Base-by-base conservation (phyloP, 2,113 vertebrate species). In the Pithys albifrons region DNA sequence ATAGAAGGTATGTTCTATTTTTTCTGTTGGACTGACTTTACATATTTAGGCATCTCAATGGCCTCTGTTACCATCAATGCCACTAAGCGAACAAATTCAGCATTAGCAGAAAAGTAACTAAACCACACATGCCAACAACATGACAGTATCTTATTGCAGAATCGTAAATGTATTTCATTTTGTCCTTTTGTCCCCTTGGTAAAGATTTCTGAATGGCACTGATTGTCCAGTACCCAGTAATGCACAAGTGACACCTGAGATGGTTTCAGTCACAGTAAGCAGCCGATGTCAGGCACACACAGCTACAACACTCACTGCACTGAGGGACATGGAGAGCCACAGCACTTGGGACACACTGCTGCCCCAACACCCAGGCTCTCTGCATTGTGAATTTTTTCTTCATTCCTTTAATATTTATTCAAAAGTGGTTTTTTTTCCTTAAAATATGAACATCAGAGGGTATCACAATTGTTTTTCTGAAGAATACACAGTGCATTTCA, bases 1-100 rank as follows among this genome's bases (percentile, higher is more conserved):
- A 87, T 78, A 58, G 4, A 1, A 84, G 76, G 82, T 78, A 90
- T 92, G 91, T 66, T 92, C 76, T 62, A 41, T 66, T 72, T 91
- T 91, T 95, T 92, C 86, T 91, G 86, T 62, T 88, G 83, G 70
- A 65, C 73, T 86, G 70, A 91, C 41, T 70, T 96, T 91, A 96
- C 79, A 77, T 93, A 96, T 81, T 90, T 72, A 75, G 76, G 89
- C 89, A 92, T 54, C 65, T 25, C 72, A 39, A 52, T 75, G 90
- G 85, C 88, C 95, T 96, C 74, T 93, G 89, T 91, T 91, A 95
- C 88, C 46, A 48, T 1, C 78, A 41, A 84, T 66, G 88, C 73
- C 80, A 91, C 83, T 39, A 76, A 84, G 66, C 51, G 94, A 94
- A 92, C 55, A 91, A 78, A 87, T 57, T 69, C 70, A 78, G 19